These are phyloP conservation scores for Echinometra lucunter DNA, from an alignment of 53 echinoderm and acorn worm species.

Conservation along the genomic window DNA sequence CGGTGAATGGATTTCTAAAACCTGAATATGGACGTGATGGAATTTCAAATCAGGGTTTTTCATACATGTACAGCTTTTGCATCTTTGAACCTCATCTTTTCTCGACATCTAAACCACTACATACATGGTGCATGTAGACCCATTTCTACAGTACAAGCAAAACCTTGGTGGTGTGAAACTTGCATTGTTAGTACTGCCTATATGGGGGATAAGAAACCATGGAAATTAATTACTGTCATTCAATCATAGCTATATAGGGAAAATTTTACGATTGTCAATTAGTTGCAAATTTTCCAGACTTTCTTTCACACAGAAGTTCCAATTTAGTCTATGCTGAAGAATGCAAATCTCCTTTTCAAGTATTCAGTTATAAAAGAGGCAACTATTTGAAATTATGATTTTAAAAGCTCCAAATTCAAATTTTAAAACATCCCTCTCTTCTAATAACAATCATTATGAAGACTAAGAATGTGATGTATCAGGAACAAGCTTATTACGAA, in stretches of 20 bases:
- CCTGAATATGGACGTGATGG: slow-evolving; percentile 33
- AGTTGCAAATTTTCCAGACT: not conserved
- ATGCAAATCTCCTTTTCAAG: not conserved
- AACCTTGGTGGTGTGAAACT: not conserved
- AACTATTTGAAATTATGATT: not conserved
- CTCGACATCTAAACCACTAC: not conserved
- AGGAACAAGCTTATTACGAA: not conserved
- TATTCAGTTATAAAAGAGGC: not conserved
- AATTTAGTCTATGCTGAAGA: not conserved
- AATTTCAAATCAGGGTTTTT: not conserved
- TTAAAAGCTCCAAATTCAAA: not conserved
- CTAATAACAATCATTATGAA: too few relatives aligned
- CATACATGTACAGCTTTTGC: not conserved
- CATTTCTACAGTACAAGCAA: not conserved
- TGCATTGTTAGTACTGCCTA: too few relatives aligned
- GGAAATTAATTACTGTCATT: not conserved
- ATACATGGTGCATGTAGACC: not conserved
- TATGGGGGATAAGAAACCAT: too few relatives aligned
- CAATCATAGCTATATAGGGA: not conserved
- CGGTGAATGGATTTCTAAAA: slow-evolving; percentile 48
- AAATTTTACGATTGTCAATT: not conserved
- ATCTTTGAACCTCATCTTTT: not conserved
- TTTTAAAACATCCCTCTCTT: not conserved
- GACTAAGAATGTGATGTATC: not conserved
- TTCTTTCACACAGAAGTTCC: not conserved